Conservation (phyloP, 2,797 vertebrate species). For the Atherinosoma microstoma region DNA sequence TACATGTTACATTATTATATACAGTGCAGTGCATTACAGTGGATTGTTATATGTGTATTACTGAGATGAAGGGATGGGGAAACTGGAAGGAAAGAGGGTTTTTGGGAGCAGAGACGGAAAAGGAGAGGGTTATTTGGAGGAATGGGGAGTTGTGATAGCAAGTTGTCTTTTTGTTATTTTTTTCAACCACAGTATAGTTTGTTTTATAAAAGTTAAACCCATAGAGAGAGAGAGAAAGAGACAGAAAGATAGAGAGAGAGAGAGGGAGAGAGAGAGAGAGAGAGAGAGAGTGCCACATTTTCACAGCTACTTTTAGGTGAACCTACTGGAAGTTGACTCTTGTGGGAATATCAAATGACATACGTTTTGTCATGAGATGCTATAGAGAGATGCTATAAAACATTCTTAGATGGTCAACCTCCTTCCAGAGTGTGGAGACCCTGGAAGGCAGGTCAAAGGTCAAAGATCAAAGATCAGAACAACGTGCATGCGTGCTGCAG, state of each 20-base stretch:
- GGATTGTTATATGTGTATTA: conserved; percentile 82
- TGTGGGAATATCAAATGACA: conserved; percentile 80
- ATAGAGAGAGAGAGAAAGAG: conserved; percentile 66
- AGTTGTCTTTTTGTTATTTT: conserved; percentile 73
- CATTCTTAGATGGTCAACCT: conserved; percentile 79
- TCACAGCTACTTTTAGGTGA: conserved; percentile 84
- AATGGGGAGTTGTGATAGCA: conserved; percentile 66
- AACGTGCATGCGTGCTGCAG: conserved; percentile 85
- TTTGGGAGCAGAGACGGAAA: conserved; percentile 44
- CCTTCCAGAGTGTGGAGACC: conserved; percentile 62
- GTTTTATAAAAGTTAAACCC: conserved; percentile 84
- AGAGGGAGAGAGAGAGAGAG: conserved; percentile 78
- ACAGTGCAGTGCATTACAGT: conserved; percentile 87
- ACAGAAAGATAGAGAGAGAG: conserved; percentile 54
- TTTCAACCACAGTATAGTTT: conserved; percentile 81
- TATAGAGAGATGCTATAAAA: conserved; percentile 83
- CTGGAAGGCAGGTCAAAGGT: conserved; percentile 69
- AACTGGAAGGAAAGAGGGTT: conserved; percentile 47
- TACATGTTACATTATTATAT: conserved; percentile 88
- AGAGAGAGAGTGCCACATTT: conserved; percentile 81
- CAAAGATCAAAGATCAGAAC: conserved; percentile 77
- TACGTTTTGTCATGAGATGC: conserved; percentile 79
- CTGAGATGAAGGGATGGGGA: conserved; percentile 66
- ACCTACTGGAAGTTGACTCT: conserved; percentile 78
- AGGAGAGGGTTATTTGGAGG: conserved; percentile 42